A percentile compares a stretch with the other conserved stretches of the same genome.
phyloP scores from a whole-genome alignment of 2,113 vertebrate genomes.

The Tor tambroides region DNA sequence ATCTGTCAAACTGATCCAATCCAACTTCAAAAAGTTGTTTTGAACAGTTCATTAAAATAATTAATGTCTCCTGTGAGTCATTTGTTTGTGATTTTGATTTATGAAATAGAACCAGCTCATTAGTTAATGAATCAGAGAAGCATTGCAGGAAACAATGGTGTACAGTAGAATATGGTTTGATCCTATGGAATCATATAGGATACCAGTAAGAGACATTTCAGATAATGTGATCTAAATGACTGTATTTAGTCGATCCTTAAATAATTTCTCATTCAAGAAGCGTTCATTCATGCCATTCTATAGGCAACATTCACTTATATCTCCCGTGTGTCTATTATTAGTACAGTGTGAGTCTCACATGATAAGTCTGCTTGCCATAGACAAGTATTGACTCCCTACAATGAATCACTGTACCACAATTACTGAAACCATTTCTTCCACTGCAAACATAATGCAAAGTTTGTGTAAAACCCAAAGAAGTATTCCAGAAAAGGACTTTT shows the following conservation, averaged over 20 bases:
- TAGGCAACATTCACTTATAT: neutral
- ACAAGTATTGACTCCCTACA: constrained; percentile 11
- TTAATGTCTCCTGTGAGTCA: neutral
- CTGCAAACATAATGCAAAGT: constrained; percentile 16
- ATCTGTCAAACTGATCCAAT: neutral
- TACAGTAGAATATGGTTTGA: neutral
- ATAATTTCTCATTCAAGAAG: neutral
- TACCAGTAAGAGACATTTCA: constrained; percentile 34
- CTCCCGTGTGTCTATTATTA: neutral
- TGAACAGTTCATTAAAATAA: neutral
- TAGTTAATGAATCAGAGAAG: neutral
- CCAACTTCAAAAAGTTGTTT: neutral
- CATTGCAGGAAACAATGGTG: neutral
- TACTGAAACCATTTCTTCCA: constrained; percentile 57
- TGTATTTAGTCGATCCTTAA: neutral
- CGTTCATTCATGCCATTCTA: neutral
- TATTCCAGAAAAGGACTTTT: constrained; percentile 16
- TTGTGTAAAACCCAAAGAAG: constrained; percentile 35
- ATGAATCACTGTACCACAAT: constrained; percentile 58
- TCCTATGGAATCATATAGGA: neutral
- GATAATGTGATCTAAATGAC: constrained; percentile 10
- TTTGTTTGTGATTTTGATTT: neutral
- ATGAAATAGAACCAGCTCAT: neutral
- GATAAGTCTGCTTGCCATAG: neutral
- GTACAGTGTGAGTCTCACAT: neutral